These are phyloP conservation scores for Entelurus aequoreus DNA, from an alignment of 2,113 vertebrate genomes.

Conservation along the genomic window DNA sequence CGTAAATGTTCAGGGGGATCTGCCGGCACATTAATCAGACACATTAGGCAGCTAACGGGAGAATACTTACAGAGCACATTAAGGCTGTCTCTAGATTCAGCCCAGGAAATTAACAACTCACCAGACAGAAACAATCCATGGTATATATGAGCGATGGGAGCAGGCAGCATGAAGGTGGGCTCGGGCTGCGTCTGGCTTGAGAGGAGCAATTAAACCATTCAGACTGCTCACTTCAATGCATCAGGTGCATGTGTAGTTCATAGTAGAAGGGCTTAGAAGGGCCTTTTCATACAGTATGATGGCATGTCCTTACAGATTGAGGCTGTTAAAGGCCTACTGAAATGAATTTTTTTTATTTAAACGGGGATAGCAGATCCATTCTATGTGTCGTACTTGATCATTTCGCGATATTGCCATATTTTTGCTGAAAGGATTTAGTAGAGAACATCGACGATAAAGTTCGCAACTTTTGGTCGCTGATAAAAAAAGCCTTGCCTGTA, in stretches of 20 bases:
- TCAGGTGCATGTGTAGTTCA: constrained; percentile 12
- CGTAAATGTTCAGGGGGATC: constrained; percentile 70
- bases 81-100: constrained; percentile 63
- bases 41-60: constrained; percentile 66
- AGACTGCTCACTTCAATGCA: constrained; percentile 33
- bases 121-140: constrained; percentile 65
- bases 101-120: constrained; percentile 71
- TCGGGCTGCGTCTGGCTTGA: constrained; percentile 54
- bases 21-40: constrained; percentile 70
- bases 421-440: too few species aligned
- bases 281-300: constrained; percentile 7
- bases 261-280: constrained; percentile 7
- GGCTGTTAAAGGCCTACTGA: not conserved
- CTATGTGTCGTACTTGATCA: too few species aligned
- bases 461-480: too few species aligned
- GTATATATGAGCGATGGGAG: constrained; percentile 66
- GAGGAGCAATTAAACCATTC: constrained; percentile 68
- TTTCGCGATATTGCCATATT: too few species aligned
- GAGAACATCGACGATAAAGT: too few species aligned
- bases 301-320: constrained; percentile 10
- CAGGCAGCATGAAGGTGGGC: constrained; percentile 51
- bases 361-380: too few species aligned
- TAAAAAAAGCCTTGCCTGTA: too few species aligned
- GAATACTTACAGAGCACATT: constrained; percentile 69
- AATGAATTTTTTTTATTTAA: too few species aligned